Evolutionary conservation across 2,888 invertebrate species (phyloP).

Genomic region (Hypselothyrea guttata): DNA sequence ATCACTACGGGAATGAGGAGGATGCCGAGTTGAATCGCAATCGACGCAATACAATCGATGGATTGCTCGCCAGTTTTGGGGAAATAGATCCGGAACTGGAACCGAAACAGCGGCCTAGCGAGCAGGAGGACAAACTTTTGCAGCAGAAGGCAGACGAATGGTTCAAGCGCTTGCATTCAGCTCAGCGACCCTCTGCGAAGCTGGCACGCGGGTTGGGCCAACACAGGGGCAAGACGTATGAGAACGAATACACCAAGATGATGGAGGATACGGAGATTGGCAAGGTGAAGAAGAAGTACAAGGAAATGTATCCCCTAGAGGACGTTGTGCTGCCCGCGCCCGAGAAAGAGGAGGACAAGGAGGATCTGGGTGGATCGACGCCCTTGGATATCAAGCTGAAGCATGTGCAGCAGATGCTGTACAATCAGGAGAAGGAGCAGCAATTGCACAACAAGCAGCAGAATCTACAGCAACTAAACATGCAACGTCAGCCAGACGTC

Average conservation of each 20-base stretch:
- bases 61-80: constrained; percentile 60
- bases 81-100: constrained; percentile 1
- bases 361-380: constrained; percentile 1
- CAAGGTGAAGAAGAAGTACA: constrained; percentile 55
- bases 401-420: constrained; percentile 20
- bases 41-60: constrained; percentile 66
- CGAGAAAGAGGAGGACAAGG: not conserved
- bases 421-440: constrained; percentile 22
- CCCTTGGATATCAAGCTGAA: constrained; percentile 47
- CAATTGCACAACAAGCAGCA: not conserved
- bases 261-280: constrained; percentile 50
- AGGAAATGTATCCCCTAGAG: constrained; percentile 12
- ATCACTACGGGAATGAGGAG: constrained; percentile 24
- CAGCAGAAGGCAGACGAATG: constrained; percentile 60
- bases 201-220: no score
- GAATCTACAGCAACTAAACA: not conserved
- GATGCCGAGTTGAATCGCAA: constrained; percentile 37
- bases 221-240: not conserved
- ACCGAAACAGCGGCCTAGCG: constrained; percentile 14
- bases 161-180: constrained; percentile 55
- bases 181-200: no score
- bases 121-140: constrained; percentile 28
- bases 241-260: constrained; percentile 19
- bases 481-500: not conserved
- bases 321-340: not conserved